phyloP scores from a whole-genome alignment of 2,888 invertebrate genomes.

The Iphiclides podalirius region DNA sequence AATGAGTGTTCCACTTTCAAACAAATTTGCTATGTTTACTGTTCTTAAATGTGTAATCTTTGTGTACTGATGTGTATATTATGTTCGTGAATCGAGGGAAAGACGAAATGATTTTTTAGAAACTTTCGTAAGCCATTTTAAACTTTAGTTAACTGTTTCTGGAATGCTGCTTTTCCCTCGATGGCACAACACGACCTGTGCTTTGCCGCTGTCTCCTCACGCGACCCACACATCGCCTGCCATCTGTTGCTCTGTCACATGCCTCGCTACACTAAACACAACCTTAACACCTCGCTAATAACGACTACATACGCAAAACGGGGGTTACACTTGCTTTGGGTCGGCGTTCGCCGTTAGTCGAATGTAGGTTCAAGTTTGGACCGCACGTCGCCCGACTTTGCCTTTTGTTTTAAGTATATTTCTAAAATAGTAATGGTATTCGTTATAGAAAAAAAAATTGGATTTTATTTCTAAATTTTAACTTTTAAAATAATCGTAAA shows the following conservation, averaged over 20 bases:
- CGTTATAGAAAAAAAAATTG: not conserved
- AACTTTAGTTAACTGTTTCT: too few relatives aligned
- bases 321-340: constrained; percentile 40
- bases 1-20: too few relatives aligned
- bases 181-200: constrained; percentile 39
- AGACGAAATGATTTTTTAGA: not conserved
- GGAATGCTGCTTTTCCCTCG: not conserved
- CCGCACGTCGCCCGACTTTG: constrained; percentile 9
- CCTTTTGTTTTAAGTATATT: not conserved
- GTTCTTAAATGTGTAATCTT: constrained; percentile 12
- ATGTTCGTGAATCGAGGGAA: constrained; percentile 5
- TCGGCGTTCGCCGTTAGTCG: not conserved
- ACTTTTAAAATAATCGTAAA: too few relatives aligned
- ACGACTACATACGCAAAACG: constrained; percentile 40
- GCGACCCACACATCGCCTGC: constrained; percentile 71
- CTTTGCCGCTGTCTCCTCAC: constrained; percentile 67
- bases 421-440: not conserved
- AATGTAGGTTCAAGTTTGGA: constrained; percentile 10
- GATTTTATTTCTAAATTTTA: not conserved
- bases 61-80: constrained; percentile 13
- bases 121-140: too few relatives aligned
- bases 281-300: constrained; percentile 61
- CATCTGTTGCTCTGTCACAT: constrained; percentile 68
- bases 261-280: constrained; percentile 75
- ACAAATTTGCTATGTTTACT: constrained; percentile 1